A percentile compares a stretch with the other conserved stretches of the same genome.
Evolutionary conservation across 2,113 vertebrate species (phyloP).

Genomic region (Oenanthe melanoleuca): DNA sequence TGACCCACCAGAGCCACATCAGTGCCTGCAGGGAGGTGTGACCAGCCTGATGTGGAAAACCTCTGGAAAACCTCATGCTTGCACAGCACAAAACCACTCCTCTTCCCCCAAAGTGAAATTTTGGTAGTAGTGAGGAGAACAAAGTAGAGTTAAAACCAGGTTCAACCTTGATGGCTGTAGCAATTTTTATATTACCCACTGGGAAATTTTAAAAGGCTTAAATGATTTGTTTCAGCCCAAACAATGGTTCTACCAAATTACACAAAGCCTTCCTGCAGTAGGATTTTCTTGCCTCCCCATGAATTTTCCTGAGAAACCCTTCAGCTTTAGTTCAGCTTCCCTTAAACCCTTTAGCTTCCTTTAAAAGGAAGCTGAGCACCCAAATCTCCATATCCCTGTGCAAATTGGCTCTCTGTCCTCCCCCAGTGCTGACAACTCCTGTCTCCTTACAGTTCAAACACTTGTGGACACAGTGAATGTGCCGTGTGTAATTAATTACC

Average conservation of each 20-base stretch:
- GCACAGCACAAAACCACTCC: rapidly evolving
- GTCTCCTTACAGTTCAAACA: background rate
- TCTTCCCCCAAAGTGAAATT: background rate
- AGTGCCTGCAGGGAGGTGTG: background rate
- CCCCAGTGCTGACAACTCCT: background rate
- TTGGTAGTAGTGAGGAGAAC: background rate
- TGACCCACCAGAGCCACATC: background rate
- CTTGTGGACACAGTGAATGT: background rate
- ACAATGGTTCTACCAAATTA: background rate
- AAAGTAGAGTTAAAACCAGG: rapidly evolving
- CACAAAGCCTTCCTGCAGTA: background rate
- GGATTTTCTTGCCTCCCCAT: background rate
- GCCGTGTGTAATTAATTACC: constrained; percentile 12
- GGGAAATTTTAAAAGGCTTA: background rate
- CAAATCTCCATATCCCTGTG: background rate
- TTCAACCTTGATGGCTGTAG: background rate
- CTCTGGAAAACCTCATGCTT: rapidly evolving
- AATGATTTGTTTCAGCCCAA: background rate
- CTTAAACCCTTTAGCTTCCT: no score
- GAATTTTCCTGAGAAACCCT: background rate
- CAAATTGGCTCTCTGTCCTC: background rate
- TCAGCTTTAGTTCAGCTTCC: background rate
- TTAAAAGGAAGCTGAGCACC: background rate
- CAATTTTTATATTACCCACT: background rate
- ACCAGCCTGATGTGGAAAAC: rapidly evolving